Evolutionary conservation across 2,888 invertebrate species (phyloP), one percentile per base, ranked within the genome.

Genomic region (Tenthredo livida): DNA sequence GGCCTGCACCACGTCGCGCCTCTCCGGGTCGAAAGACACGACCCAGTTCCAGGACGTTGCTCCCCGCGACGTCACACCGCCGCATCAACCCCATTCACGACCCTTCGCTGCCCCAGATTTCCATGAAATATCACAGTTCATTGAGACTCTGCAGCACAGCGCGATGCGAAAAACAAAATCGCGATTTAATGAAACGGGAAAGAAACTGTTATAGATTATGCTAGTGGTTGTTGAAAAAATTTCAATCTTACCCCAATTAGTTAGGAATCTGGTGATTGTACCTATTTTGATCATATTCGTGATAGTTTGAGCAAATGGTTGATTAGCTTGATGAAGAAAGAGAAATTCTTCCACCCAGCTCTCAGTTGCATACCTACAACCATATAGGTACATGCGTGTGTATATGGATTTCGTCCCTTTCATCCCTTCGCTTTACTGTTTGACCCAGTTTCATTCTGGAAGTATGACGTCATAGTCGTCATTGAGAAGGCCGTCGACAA

Each of bases 91-190:
- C 91, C 92, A 92, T 92, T 92, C 92, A 92, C 88, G 91, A 91
- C 90, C 90, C 90, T 89, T 87, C 88, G 88, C 87, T 90, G 91
- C 90, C 91, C 92, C 87, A 91, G 89, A 91, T 92, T 87, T 85
- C 88, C 90, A 89, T 90, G 89, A 91, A 91, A 92, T 91, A 91
- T 91, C 90, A 91, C 90, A 90, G 91, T 92, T 92, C 92, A 92
- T 92, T 92, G 90, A 92, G 89, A 88, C 80, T 67, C 77, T 77
- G 77, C 37, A 37, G 37, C 72, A 29, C 1, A 29, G 70, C 73
- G n/a, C 73, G 47, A 83, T 85, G 85, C 84, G 7, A n/a, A 58
- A 47, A 3, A 47, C 47, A 47, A 12, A 15, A 47, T 47, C 12
- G 15, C 15, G 15, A 15, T 15, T 47, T 15, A 4, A 15, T n/a